Conservation (phyloP, 2,888 invertebrate genomes). For the Agrotis exclamationis region DNA sequence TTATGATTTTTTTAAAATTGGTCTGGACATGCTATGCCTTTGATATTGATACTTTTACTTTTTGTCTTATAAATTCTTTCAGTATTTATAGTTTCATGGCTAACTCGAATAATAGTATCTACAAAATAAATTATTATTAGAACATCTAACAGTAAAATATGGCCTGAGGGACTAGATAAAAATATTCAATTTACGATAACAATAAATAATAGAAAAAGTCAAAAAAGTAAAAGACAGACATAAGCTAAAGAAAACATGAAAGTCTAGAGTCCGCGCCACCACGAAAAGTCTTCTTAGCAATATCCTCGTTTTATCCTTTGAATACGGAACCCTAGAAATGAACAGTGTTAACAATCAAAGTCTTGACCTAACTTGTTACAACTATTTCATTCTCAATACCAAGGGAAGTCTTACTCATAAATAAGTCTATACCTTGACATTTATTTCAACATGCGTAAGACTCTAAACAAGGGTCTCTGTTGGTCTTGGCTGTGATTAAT, state of each 20-base stretch:
- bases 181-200: too few relatives aligned
- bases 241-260: too few relatives aligned
- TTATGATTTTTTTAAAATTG: conserved; percentile 25
- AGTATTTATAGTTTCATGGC: conserved; percentile 3
- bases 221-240: too few relatives aligned
- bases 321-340: neutral
- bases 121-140: too few relatives aligned
- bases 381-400: conserved; percentile 45
- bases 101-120: neutral
- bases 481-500: conserved; percentile 36
- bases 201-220: too few relatives aligned
- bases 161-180: too few relatives aligned
- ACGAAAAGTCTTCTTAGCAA: too few relatives aligned
- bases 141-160: too few relatives aligned
- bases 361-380: conserved; percentile 10
- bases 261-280: too few relatives aligned
- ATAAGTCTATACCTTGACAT: conserved; percentile 55
- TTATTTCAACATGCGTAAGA: conserved; percentile 48
- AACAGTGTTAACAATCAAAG: neutral
- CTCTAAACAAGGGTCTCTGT: conserved; percentile 38
- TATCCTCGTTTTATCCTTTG: too few relatives aligned
- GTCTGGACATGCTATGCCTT: conserved; percentile 33
- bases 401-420: conserved; percentile 57
- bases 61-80: neutral
- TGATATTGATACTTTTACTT: neutral